Base-by-base conservation (phyloP, 2,797 vertebrate species). In the Knipowitschia caucasica region DNA sequence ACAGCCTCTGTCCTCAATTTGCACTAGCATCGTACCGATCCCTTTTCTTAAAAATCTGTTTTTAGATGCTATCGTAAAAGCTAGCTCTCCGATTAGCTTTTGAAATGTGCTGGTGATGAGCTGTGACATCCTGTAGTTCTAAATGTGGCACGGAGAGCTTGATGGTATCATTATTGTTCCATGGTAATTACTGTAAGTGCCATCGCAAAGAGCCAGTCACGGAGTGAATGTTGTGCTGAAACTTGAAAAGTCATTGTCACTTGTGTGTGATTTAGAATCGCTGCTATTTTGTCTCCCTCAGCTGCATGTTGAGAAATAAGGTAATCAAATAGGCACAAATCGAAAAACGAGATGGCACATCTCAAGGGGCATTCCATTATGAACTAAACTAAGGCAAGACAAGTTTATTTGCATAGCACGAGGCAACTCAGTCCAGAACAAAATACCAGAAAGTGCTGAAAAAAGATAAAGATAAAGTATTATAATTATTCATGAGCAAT, bases 101-200 rank as follows among this genome's bases (percentile, higher is more conserved):
- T 31, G 39, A 43, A 57, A 51, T 62, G 33, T 46, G 50, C 21
- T 2, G 18, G 29, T 59, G 47, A 67, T 61, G 40, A 25, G 44
- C 52, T 61, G 50, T 47, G 50, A 42, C 45, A 43, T 27, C 4
- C 3, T 60, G 27, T 54, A 30, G 3, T 18, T 49, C 29, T n/a
- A 7, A 18, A 17, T 17, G 7, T 46, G 42, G 55, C 38, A 47
- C 18, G 25, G 26, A 39, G 67, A 26, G 5, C n/a, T 25, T 24
- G 14, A n/a, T 40, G 24, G 38, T 40, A 5, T 51, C 21, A 75
- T 38, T 53, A 67, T 68, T 50, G 64, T 62, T 71, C 40, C 29
- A 14, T 56, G 50, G 30, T 68, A 54, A 72, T 71, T 52, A 23
- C n/a, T n/a, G n/a, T n/a, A n/a, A 6, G 1, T 63, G 45, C 38